Base-by-base conservation (phyloP, 2,797 vertebrate genomes). In the Serranus cabrilla region DNA sequence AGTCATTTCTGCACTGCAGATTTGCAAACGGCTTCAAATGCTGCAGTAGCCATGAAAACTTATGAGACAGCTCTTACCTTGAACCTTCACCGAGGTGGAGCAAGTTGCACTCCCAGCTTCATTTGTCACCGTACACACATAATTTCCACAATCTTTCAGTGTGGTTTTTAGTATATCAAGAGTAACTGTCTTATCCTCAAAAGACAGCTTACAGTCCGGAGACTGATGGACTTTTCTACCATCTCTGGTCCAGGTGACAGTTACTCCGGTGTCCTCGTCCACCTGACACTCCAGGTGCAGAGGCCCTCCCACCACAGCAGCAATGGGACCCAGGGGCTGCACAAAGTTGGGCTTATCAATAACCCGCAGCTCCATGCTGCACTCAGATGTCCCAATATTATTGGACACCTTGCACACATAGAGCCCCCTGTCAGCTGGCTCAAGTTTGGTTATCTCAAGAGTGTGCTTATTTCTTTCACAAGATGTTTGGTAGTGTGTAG, bases 381-480 rank as follows among this genome's bases (percentile, higher is more conserved):
- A 96, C 83, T 94, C 93, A 40, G 96, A 95, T 0, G 92, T 95
- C 71, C 97, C 97, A 92, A 95, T 94, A 42, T 89, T 93, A 84
- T 97, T 98, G 18, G 95, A 96, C 46, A 93, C 96, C 87, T 96
- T 96, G 87, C 96, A 98, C 84, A 95, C 93, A 71, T 97, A 97
- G 31, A 87, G 47, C 1, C 97, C 97, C 62, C 90, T 85, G 78
- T 98, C 95, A 68, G 79, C 86, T 21, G 85, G n/a, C 6, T 93
- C 93, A 74, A 96, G 92, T 77, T 76, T 80, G 27, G 69, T 75
- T 76, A 98, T 94, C 80, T 96, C 96, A 95, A 98, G 93, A 87
- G 89, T 82, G 86, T 96, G 94, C 70, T 96, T 97, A 78, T 97
- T 96, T 61, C 96, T 95, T 74, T 93, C 88, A 81, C 93, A 93